Conservation (phyloP, 2,113 vertebrate species). For the Perccottus glenii region DNA sequence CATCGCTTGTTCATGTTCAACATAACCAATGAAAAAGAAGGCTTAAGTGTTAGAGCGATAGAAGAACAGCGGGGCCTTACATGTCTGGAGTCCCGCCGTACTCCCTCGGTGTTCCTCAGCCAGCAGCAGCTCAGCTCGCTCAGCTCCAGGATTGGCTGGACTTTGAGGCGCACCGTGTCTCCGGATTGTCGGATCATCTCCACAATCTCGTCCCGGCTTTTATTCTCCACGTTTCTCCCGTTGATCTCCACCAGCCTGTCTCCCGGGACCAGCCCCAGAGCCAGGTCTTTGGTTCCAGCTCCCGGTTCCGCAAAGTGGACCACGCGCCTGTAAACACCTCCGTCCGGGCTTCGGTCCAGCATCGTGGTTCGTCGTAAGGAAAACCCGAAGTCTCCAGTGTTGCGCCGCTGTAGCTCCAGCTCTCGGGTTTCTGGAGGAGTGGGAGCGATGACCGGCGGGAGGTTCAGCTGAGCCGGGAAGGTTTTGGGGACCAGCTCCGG, state of each 20-base stretch:
- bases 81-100: slow-evolving; percentile 79
- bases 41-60: too few species aligned
- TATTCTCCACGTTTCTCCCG: slow-evolving; percentile 90
- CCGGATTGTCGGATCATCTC: slow-evolving; percentile 98
- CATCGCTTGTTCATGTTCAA: too few species aligned
- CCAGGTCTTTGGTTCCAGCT: slow-evolving; percentile 89
- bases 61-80: slow-evolving; percentile 76
- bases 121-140: slow-evolving; percentile 94
- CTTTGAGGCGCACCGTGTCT: slow-evolving; percentile 90
- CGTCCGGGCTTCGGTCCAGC: slow-evolving; percentile 87
- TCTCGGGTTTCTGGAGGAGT: slow-evolving; percentile 79
- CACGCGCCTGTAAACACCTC: slow-evolving; percentile 86
- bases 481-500: slow-evolving; percentile 83
- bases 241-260: slow-evolving; percentile 96
- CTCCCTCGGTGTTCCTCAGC: slow-evolving; percentile 84
- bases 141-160: slow-evolving; percentile 95
- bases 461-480: slow-evolving; percentile 83
- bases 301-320: slow-evolving; percentile 97
- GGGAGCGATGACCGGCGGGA: slow-evolving; percentile 82
- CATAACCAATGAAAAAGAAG: too few species aligned
- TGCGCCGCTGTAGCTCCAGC: slow-evolving; percentile 90
- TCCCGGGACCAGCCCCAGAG: slow-evolving; percentile 90
- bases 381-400: slow-evolving; percentile 95
- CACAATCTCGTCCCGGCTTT: slow-evolving; percentile 94
- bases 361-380: slow-evolving; percentile 92